Percentiles rank a stretch among this genome's conserved stretches.
phyloP scores from a whole-genome alignment of 2,113 vertebrate genomes.

The Corythaixoides concolor region DNA sequence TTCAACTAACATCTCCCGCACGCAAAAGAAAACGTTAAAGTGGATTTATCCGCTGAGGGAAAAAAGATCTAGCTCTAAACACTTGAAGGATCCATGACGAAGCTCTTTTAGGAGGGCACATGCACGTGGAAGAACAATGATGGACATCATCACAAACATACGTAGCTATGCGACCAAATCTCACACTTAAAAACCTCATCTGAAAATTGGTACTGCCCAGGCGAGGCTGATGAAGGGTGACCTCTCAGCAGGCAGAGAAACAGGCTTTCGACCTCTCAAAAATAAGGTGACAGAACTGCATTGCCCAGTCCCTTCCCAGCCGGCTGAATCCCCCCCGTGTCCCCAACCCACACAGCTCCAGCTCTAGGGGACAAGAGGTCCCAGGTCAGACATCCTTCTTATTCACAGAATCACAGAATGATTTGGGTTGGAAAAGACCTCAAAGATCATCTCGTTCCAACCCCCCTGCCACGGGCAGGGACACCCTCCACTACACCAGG shows the following conservation, averaged over 20 bases:
- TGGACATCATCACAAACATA: not conserved
- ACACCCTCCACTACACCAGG: too few relatives aligned
- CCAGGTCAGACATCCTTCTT: not conserved
- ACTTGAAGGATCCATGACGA: not conserved
- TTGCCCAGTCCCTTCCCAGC: not conserved
- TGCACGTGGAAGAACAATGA: not conserved
- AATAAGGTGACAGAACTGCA: fast-evolving
- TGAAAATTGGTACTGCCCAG: not conserved
- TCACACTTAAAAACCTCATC: not conserved
- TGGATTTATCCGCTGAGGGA: not conserved
- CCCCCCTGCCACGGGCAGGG: too few relatives aligned
- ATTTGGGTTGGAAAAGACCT: too few relatives aligned
- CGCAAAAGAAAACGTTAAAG: not conserved
- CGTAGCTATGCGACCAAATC: fast-evolving
- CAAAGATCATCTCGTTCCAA: too few relatives aligned
- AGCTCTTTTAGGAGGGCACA: not conserved
- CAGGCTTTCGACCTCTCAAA: not conserved
- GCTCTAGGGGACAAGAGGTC: not conserved
- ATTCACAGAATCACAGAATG: not conserved
- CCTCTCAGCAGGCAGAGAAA: not conserved
- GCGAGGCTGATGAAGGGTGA: not conserved
- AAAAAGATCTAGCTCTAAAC: fast-evolving
- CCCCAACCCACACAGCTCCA: not conserved
- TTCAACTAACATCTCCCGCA: not conserved
- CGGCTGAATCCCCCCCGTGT: fast-evolving